These are phyloP conservation scores for Aplysina aerophoba DNA, from an alignment of 37 sponge, comb jelly and placozoan species.

Conservation along the genomic window DNA sequence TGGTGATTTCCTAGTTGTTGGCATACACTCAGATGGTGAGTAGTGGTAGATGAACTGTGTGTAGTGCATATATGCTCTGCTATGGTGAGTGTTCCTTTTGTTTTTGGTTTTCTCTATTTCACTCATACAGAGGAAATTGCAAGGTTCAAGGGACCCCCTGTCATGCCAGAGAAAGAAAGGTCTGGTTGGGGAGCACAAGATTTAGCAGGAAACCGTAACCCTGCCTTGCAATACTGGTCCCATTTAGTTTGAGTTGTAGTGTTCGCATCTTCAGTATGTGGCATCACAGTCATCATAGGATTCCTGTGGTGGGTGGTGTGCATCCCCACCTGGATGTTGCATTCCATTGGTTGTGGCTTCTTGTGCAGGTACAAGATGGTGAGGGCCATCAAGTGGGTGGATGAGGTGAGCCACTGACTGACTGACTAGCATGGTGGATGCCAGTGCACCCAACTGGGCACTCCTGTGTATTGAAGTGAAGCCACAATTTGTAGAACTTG, in stretches of 20 bases:
- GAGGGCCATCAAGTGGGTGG: conserved; percentile 95
- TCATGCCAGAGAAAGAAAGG: conserved; percentile 91
- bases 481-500: too few relatives aligned
- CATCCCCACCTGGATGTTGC: background rate
- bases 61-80: background rate
- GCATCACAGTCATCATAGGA: background rate
- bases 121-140: conserved; percentile 64
- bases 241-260: too few relatives aligned
- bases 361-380: conserved; percentile 86
- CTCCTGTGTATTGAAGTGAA: too few relatives aligned
- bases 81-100: background rate
- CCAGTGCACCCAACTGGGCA: too few relatives aligned
- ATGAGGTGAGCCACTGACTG: conserved; percentile 94
- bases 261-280: too few relatives aligned
- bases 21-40: conserved; percentile 93
- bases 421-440: too few relatives aligned
- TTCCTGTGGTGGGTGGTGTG: background rate
- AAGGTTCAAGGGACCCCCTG: conserved; percentile 90
- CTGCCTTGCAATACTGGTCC: too few relatives aligned
- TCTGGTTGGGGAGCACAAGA: too few relatives aligned
- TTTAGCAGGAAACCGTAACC: too few relatives aligned
- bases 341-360: background rate
- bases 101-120: background rate
- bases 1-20: conserved; percentile 90
- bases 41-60: background rate